Conservation (phyloP, 64 coral and sea anemone species). For the Stylophora pistillata region DNA sequence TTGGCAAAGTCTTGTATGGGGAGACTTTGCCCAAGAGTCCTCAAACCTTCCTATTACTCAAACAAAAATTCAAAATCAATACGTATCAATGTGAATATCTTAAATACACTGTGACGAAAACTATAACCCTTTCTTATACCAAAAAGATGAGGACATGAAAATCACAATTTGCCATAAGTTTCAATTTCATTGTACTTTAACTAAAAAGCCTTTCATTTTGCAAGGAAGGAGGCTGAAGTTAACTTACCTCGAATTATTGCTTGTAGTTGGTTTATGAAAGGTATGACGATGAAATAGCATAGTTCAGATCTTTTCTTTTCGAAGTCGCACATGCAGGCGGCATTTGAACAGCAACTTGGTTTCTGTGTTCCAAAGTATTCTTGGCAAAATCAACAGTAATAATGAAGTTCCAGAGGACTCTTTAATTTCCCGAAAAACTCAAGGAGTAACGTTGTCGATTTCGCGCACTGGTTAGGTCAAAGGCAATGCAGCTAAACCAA, state of each 20-base stretch:
- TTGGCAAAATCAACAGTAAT: slow-evolving; percentile 21
- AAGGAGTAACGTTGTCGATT: slow-evolving; percentile 16
- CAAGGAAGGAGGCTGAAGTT: neutral
- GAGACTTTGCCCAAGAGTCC: too few relatives aligned
- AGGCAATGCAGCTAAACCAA: slow-evolving; percentile 26
- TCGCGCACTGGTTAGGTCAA: neutral
- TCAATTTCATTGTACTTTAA: too few relatives aligned
- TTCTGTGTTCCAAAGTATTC: slow-evolving; percentile 17
- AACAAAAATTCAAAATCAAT: neutral
- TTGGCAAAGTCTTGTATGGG: neutral
- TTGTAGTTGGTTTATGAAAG: slow-evolving; percentile 9
- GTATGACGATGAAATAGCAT: slow-evolving; percentile 22
- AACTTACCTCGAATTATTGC: slow-evolving; percentile 10
- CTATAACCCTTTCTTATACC: too few relatives aligned
- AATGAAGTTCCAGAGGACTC: slow-evolving; percentile 10
- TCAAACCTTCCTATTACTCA: too few relatives aligned
- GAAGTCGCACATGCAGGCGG: neutral
- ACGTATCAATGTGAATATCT: neutral
- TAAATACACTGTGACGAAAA: too few relatives aligned
- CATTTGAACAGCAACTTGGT: neutral
- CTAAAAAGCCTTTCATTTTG: too few relatives aligned
- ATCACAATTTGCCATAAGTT: too few relatives aligned
- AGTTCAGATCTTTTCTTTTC: neutral
- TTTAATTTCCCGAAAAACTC: slow-evolving; percentile 17
- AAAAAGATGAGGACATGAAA: too few relatives aligned